Evolutionary conservation across 2,888 invertebrate species (phyloP).

Genomic region (Imbricaverruca yamaguchii): DNA sequence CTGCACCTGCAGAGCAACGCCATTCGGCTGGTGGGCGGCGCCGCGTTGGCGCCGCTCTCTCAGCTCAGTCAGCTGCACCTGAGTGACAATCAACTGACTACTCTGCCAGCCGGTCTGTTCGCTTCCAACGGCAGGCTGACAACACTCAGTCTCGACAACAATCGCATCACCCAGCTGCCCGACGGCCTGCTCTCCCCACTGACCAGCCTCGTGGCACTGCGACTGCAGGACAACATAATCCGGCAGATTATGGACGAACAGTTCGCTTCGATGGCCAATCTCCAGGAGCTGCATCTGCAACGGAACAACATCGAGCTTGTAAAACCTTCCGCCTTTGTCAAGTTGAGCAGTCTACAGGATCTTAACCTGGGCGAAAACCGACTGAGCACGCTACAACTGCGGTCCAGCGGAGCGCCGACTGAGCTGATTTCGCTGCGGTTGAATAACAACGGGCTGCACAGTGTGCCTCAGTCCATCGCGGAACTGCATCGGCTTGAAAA

Average conservation of each 20-base stretch:
- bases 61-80: conserved; percentile 32
- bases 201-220: conserved; percentile 65
- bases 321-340: conserved; percentile 69
- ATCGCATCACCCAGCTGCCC: conserved; percentile 65
- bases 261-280: conserved; percentile 73
- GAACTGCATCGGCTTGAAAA: conserved; percentile 37
- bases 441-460: conserved; percentile 37
- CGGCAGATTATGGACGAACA: conserved; percentile 55
- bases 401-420: conserved; percentile 49
- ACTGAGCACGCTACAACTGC: conserved; percentile 66
- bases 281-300: conserved; percentile 77
- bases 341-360: conserved; percentile 55
- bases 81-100: conserved; percentile 31
- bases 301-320: conserved; percentile 74
- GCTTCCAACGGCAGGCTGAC: conserved; percentile 60
- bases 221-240: conserved; percentile 77
- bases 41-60: conserved; percentile 29
- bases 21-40: conserved; percentile 30
- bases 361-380: conserved; percentile 79
- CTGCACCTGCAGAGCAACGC: conserved; percentile 33
- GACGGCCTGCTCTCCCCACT: conserved; percentile 71
- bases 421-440: conserved; percentile 35
- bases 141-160: conserved; percentile 76
- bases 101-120: conserved; percentile 31
- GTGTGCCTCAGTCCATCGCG: conserved; percentile 35